phyloP scores from a whole-genome alignment of 2,797 vertebrate species.

The Sebastes aleutianus region DNA sequence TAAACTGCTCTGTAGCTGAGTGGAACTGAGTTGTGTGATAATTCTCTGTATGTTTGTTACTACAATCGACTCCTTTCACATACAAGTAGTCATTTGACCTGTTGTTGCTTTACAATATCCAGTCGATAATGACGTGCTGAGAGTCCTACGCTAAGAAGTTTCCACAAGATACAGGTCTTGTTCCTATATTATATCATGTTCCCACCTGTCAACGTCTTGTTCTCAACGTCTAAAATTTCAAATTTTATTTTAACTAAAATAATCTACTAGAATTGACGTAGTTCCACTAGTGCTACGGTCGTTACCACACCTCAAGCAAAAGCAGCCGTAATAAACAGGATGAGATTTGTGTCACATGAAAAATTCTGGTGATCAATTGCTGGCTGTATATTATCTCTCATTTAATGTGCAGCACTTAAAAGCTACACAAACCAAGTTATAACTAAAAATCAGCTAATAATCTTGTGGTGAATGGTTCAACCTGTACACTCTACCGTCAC shows the following conservation, averaged over 20 bases:
- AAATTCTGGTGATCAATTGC: background rate
- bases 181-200: background rate
- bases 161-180: background rate
- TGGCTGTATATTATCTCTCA: background rate
- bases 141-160: background rate
- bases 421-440: background rate
- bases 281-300: background rate
- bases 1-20: background rate
- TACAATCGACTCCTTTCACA: background rate
- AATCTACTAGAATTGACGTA: background rate
- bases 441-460: background rate
- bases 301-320: background rate
- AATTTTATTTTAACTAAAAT: background rate
- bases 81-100: background rate
- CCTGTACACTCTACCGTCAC: background rate
- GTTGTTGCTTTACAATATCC: background rate
- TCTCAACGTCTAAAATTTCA: background rate
- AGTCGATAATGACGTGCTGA: rapidly evolving
- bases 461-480: background rate
- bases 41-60: background rate
- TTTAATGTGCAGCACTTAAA: background rate
- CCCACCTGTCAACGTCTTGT: background rate
- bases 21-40: background rate
- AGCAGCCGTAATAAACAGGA: background rate
- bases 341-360: background rate